Percentiles rank a stretch among this genome's conserved stretches.
phyloP scores from a whole-genome alignment of 2,888 invertebrate species.

The Ichneumoninae sp. region DNA sequence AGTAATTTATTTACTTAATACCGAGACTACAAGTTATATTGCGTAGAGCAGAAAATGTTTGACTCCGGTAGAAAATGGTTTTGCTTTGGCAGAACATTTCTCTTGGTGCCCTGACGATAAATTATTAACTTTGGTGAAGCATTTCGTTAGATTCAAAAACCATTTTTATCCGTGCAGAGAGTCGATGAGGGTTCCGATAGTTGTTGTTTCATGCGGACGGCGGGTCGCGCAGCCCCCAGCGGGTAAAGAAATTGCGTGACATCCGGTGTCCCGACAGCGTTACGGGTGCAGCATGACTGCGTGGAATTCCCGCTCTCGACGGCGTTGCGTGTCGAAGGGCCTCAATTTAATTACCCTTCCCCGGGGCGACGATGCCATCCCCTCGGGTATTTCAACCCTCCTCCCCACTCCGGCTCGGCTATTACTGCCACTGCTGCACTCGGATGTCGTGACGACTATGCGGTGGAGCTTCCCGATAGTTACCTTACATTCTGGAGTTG shows the following conservation, averaged over 20 bases:
- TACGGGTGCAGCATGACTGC: conserved; percentile 51
- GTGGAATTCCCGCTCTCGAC: conserved; percentile 38
- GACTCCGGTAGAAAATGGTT: neutral
- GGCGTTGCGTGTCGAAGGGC: conserved; percentile 63
- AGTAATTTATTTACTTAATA: neutral
- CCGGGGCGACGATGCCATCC: conserved; percentile 61
- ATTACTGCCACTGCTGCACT: conserved; percentile 43
- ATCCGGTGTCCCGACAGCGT: conserved; percentile 21
- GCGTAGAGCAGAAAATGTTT: neutral
- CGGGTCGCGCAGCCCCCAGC: conserved; percentile 10
- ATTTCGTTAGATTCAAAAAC: neutral
- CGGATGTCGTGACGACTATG: conserved; percentile 57
- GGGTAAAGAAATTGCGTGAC: conserved; percentile 8
- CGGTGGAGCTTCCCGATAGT: conserved; percentile 42
- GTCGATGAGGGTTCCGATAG: neutral
- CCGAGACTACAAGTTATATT: neutral
- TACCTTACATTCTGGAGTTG: conserved; percentile 52
- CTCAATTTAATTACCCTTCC: conserved; percentile 68
- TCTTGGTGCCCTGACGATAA: neutral
- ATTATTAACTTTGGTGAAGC: neutral
- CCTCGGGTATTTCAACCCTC: conserved; percentile 55
- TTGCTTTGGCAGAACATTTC: neutral
- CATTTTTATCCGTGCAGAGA: neutral
- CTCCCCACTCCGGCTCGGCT: conserved; percentile 17
- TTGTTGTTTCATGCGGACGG: neutral